Percentiles rank a stretch among this genome's conserved stretches.
Evolutionary conservation across 2,888 invertebrate genomes (phyloP).

Genomic region (Pachymerium ferrugineum): DNA sequence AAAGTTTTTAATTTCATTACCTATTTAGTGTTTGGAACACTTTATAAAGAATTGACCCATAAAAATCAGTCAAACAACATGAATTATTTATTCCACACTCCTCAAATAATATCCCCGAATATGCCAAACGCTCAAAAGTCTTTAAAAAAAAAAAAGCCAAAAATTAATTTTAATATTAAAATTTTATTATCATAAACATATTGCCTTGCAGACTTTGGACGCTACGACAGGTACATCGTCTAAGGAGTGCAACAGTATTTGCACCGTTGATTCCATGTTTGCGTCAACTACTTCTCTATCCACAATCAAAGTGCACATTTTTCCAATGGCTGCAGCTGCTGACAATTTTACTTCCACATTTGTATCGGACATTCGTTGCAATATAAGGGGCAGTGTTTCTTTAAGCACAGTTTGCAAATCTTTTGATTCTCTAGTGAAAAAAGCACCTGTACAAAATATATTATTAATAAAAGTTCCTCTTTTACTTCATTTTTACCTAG

Average conservation of each 20-base stretch:
- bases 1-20: too few relatives aligned
- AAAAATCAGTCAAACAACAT: not conserved
- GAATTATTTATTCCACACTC: not conserved
- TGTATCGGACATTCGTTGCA: not conserved
- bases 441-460: not conserved
- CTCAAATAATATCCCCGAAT: not conserved
- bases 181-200: not conserved
- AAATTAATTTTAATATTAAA: not conserved
- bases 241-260: not conserved
- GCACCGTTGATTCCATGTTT: not conserved
- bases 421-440: not conserved
- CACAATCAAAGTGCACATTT: not conserved
- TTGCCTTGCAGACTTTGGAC: not conserved
- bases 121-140: not conserved
- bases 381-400: not conserved
- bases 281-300: not conserved
- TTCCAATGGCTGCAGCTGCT: not conserved
- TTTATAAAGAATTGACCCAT: not conserved
- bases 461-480: too few relatives aligned
- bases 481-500: not conserved
- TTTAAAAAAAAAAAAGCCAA: not conserved
- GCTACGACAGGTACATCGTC: not conserved
- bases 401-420: not conserved
- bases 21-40: not conserved
- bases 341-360: not conserved